Evolutionary conservation across 2,113 vertebrate species (phyloP), one percentile per base, ranked within the genome.

Genomic region (Aramus guarauna): DNA sequence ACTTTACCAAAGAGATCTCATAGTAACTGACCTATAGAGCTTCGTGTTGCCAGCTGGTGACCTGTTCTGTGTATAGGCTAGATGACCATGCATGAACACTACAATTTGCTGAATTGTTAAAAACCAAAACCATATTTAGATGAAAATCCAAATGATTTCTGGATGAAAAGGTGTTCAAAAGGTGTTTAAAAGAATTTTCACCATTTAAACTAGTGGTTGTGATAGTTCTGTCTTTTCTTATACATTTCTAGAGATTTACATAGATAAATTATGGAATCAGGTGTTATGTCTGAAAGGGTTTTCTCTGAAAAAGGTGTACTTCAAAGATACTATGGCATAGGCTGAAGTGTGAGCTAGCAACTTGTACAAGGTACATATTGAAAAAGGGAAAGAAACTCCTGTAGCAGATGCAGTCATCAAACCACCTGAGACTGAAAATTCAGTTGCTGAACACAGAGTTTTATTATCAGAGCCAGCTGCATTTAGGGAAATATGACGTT

Each of bases 401-500:
- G 76, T 67, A 75, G 71, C 26, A 52, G 19, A 75, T 62, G 71
- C 36, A 94, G 58, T 23, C 36, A 24, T 71, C 23, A 76, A 64
- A 56, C 81, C 71, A 74, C 69, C 63, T 66, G 45, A 96, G 91
- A 78, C 19, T 78, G 82, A 94, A 96, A 89, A 68, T 69, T 92
- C 72, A 72, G 74, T 24, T 47, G 20, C 59, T 85, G 50, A 94
- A 84, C 3, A 30, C 5, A 6, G 58, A 62, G n/a, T 43, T 37
- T 73, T 39, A 88, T 96, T 85, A 48, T 77, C 73, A 79, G 30
- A 60, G 30, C 45, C 77, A 93, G 48, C 48, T 71, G 63, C 26
- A 45, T 45, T 17, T 47, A 34, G 12, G 69, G n/a, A 58, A 67
- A 55, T 26, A 32, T 4, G 29, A 43, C 4, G 11, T 88, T 82